Base-by-base conservation (phyloP, 2,113 vertebrate species). In the Dendropsophus ebraccatus region DNA sequence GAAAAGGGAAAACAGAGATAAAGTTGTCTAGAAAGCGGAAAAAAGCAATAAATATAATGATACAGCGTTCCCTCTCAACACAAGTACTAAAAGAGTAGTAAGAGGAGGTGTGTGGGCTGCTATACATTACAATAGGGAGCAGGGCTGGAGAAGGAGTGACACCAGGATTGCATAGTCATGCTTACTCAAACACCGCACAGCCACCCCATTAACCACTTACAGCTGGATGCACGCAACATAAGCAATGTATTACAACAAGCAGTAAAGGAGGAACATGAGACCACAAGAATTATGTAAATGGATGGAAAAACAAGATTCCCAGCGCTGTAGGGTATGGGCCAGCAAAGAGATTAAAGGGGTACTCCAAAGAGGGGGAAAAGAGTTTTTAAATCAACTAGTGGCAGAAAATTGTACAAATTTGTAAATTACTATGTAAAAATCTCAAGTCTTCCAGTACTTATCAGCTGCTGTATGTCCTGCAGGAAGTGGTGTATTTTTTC, bases 121-220 rank as follows among this genome's bases (percentile, higher is more conserved):
- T 12, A 14, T n/a, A 49, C 25, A 52, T 13, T 35, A 78, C 13
- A 77, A 14, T 52, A 77, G 30, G 19, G 10, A 49, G 23, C 25
- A 52, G 28, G 9, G 74, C 11, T 4, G 47, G 81, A 32, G 47
- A 2, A 54, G 28, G 81, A 70, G 47, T 54, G 65, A 82, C 80
- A 16, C 37, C 25, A 23, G 12, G 37, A 49, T 1, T 76, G 82
- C 82, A 75, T 1, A 84, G 82, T 84, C 82, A 84, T 84, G 82
- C 82, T 84, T 84, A 84, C 70, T 75, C 82, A 16, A 56, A 62
- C 30, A 60, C 3, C 19, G 10, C 54, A 4, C 21, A 60, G 11
- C 19, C 28, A 35, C 30, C 2, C 16, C 50, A 5, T 23, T 5
- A 78, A 23, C 28, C 32, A 32, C 30, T 12, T 5, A 13, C 16